These are phyloP conservation scores for Cataglyphis albicans DNA, from an alignment of 2,888 invertebrate species.

Conservation along the genomic window DNA sequence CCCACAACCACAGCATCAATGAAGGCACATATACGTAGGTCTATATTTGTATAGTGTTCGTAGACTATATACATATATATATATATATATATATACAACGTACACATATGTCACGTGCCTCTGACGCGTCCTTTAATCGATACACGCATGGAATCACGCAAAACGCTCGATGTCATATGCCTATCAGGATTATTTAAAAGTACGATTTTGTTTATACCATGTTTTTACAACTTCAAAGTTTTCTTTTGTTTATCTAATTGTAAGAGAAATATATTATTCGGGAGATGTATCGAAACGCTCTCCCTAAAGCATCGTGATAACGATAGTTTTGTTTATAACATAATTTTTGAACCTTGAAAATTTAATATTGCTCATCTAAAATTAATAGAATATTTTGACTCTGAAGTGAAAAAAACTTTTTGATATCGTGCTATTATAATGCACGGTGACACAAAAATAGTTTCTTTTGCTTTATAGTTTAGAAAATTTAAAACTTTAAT, in stretches of 20 bases:
- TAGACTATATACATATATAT: background rate
- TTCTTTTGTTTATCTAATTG: background rate
- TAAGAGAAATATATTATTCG: background rate
- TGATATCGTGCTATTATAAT: background rate
- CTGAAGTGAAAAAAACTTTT: background rate
- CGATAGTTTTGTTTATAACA: background rate
- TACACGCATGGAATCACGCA: conserved; percentile 34
- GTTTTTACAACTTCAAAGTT: background rate
- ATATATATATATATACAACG: background rate
- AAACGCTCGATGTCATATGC: conserved; percentile 10
- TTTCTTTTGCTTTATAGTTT: background rate
- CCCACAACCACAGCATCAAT: background rate
- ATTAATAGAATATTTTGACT: background rate
- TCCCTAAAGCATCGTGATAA: background rate
- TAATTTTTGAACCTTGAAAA: background rate
- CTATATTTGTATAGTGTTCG: conserved; percentile 1
- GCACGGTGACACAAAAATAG: background rate
- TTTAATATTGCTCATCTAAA: background rate
- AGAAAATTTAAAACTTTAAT: background rate
- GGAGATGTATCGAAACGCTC: background rate
- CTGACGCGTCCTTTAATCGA: conserved; percentile 36
- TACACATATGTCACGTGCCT: conserved; percentile 24
- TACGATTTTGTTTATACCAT: background rate
- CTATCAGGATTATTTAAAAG: background rate
- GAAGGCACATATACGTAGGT: background rate